Conservation (phyloP, 2,797 vertebrate genomes). For the Aphelocoma californica region DNA sequence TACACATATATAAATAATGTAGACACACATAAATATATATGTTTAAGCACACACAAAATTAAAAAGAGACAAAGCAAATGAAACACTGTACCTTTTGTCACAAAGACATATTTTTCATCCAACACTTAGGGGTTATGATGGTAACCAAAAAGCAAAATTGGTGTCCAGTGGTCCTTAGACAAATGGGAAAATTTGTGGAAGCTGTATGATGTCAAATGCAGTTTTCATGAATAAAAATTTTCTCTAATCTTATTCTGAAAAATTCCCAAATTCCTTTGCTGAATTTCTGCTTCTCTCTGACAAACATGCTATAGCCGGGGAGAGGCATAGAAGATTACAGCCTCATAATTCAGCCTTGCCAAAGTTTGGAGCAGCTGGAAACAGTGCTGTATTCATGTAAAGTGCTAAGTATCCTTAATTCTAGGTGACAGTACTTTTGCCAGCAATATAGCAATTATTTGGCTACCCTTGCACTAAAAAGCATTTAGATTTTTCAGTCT, state of each 20-base stretch:
- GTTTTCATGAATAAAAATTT: not conserved
- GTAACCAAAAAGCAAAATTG: not conserved
- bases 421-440: not conserved
- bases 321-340: not conserved
- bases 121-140: not conserved
- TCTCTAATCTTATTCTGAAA: not conserved
- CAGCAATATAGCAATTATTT: not conserved
- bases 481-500: not conserved
- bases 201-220: not conserved
- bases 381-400: not conserved
- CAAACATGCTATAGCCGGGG: not conserved
- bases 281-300: not conserved
- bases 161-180: not conserved
- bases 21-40: not conserved
- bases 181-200: not conserved
- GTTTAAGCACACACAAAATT: not conserved
- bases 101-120: not conserved
- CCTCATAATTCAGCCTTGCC: not conserved
- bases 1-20: not conserved
- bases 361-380: not conserved
- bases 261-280: not conserved
- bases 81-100: not conserved
- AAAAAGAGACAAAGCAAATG: not conserved
- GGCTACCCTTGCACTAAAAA: not conserved
- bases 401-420: not conserved